Evolutionary conservation across 1,140 invertebrate species (phyloP).

Genomic region (Pogonus chalceus): DNA sequence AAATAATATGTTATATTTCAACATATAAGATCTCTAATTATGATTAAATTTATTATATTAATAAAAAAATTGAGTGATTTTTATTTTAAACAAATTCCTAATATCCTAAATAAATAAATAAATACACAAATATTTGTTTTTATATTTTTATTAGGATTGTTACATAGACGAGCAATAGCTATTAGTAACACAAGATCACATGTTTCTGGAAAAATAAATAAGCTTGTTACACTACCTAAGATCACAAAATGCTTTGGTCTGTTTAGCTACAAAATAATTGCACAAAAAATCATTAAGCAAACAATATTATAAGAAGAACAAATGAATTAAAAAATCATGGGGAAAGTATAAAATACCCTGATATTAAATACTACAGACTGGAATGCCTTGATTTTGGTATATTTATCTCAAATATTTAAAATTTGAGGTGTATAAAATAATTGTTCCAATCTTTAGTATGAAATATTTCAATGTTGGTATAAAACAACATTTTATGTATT

Average conservation of each 20-base stretch:
- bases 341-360: slow-evolving; percentile 8
- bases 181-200: background rate
- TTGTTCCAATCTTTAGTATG: too few relatives aligned
- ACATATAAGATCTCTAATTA: too few relatives aligned
- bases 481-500: too few relatives aligned
- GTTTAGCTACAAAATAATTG: slow-evolving; percentile 8
- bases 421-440: background rate
- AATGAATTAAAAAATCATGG: slow-evolving; percentile 7
- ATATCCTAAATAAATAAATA: too few relatives aligned
- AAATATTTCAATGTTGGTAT: too few relatives aligned
- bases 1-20: too few relatives aligned
- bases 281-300: background rate
- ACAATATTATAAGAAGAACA: background rate
- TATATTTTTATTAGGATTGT: background rate
- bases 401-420: background rate
- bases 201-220: background rate
- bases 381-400: background rate
- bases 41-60: too few relatives aligned
- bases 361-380: background rate
- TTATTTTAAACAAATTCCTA: background rate
- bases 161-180: background rate
- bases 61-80: too few relatives aligned
- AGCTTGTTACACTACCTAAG: background rate
- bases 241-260: slow-evolving; percentile 11
- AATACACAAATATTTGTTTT: too few relatives aligned